Evolutionary conservation across 2,797 vertebrate species (phyloP).

Genomic region (Sebastes itinus): DNA sequence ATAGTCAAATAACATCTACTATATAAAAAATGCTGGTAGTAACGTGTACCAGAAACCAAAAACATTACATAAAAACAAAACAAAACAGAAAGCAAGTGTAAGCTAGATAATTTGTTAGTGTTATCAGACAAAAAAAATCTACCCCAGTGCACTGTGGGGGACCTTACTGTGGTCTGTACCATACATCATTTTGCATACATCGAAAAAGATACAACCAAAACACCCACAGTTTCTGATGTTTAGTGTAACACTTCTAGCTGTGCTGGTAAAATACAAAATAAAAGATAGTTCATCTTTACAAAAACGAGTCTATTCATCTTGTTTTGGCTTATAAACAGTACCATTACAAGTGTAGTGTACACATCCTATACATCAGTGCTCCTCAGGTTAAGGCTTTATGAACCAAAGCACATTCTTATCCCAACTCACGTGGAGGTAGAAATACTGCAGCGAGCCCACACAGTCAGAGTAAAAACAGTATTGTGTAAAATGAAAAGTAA

Average conservation of each 20-base stretch:
- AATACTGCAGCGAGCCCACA: slow-evolving; percentile 74
- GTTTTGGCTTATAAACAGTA: slow-evolving; percentile 77
- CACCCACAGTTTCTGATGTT: slow-evolving; percentile 41
- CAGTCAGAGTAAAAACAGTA: slow-evolving; percentile 47
- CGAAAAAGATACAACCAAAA: slow-evolving; percentile 36
- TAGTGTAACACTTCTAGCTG: slow-evolving; percentile 58
- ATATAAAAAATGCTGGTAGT: slow-evolving; percentile 38
- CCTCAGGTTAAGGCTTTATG: slow-evolving; percentile 72
- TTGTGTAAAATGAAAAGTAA: slow-evolving; percentile 35
- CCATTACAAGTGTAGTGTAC: slow-evolving; percentile 79
- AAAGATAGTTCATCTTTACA: slow-evolving; percentile 57
- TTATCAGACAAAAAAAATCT: slow-evolving; percentile 54
- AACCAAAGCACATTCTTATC: slow-evolving; percentile 77
- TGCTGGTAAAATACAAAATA: slow-evolving; percentile 65
- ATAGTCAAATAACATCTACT: slow-evolving; percentile 35
- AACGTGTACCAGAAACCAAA: slow-evolving; percentile 55
- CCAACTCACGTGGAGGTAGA: slow-evolving; percentile 77
- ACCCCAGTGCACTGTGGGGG: slow-evolving; percentile 64
- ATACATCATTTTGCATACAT: slow-evolving; percentile 50
- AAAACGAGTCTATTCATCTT: slow-evolving; percentile 63
- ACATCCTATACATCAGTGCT: slow-evolving; percentile 81
- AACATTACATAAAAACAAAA: slow-evolving; percentile 39
- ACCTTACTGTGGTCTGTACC: slow-evolving; percentile 68
- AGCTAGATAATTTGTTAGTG: slow-evolving; percentile 66
- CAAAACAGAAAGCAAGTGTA: slow-evolving; percentile 47